A percentile compares a stretch with the other conserved stretches of the same genome.
These are phyloP conservation scores for Sphaeridia pumilis DNA, from an alignment of 2,888 invertebrate species.

Conservation along the genomic window DNA sequence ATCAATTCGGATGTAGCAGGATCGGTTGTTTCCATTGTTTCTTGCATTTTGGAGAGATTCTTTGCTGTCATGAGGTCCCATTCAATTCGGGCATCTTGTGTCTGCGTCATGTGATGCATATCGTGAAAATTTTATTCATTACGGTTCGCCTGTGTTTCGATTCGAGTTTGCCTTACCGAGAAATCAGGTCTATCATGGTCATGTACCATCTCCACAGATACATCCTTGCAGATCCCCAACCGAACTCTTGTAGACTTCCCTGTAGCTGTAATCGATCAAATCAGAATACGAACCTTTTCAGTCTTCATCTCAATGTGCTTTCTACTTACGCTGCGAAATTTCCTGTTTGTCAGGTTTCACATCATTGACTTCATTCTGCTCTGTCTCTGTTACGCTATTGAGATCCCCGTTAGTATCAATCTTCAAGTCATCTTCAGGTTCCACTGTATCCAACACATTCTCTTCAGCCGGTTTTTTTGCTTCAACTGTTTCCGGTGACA, in stretches of 20 bases:
- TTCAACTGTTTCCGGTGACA: not conserved
- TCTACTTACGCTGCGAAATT: too few species aligned
- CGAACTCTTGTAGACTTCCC: slow-evolving; percentile 7
- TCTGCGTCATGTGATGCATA: too few species aligned
- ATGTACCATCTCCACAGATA: slow-evolving; percentile 7
- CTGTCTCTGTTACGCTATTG: too few species aligned
- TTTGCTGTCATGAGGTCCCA: slow-evolving; percentile 55
- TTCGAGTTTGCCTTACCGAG: slow-evolving; percentile 4
- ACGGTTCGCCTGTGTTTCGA: too few species aligned
- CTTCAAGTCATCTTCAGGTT: slow-evolving; percentile 4
- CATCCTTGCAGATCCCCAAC: slow-evolving; percentile 8
- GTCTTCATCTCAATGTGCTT: too few species aligned
- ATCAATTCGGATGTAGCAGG: slow-evolving; percentile 49
- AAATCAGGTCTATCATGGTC: slow-evolving; percentile 13
- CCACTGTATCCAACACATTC: not conserved
- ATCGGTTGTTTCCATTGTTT: slow-evolving; percentile 42
- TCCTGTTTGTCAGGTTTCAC: too few species aligned
- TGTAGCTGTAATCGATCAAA: not conserved
- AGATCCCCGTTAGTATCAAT: too few species aligned
- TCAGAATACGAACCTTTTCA: too few species aligned
- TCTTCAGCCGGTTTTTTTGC: not conserved
- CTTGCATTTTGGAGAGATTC: slow-evolving; percentile 52
- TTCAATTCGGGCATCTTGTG: slow-evolving; percentile 48
- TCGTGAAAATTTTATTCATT: too few species aligned
- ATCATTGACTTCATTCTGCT: too few species aligned